These are phyloP conservation scores for Syngnathus typhle DNA, from an alignment of 2,113 vertebrate species.

Conservation along the genomic window DNA sequence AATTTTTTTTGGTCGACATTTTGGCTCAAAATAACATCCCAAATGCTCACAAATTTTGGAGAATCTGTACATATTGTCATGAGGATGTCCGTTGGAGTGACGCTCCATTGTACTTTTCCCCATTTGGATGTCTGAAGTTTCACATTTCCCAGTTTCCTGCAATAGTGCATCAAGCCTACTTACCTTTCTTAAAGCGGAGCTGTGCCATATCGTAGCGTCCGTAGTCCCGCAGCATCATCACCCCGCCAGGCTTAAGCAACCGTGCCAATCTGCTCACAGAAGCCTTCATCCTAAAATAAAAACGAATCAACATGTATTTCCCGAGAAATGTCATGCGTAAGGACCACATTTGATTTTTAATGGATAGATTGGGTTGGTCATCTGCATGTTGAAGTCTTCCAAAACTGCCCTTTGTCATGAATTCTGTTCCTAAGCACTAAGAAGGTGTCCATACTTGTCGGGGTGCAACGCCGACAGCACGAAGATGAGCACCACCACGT, in stretches of 20 bases:
- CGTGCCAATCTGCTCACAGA: slow-evolving; percentile 74
- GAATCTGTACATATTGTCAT: no score
- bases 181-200: slow-evolving; percentile 96
- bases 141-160: neutral
- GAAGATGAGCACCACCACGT: slow-evolving; percentile 89
- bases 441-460: slow-evolving; percentile 76
- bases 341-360: neutral
- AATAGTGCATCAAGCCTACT: neutral
- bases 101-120: no score
- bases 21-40: no score
- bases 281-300: slow-evolving; percentile 77
- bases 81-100: no score
- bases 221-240: slow-evolving; percentile 90
- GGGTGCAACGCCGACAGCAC: slow-evolving; percentile 92
- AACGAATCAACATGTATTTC: neutral
- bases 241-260: slow-evolving; percentile 85
- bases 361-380: neutral
- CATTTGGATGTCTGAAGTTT: neutral
- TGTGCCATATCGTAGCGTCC: slow-evolving; percentile 96
- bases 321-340: neutral
- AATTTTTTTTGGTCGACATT: no score
- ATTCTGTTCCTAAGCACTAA: neutral
- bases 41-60: no score
- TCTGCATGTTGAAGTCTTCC: neutral
- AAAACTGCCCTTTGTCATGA: no score